Conservation (phyloP, 2,797 vertebrate genomes). For the Neomorphus geoffroyi region DNA sequence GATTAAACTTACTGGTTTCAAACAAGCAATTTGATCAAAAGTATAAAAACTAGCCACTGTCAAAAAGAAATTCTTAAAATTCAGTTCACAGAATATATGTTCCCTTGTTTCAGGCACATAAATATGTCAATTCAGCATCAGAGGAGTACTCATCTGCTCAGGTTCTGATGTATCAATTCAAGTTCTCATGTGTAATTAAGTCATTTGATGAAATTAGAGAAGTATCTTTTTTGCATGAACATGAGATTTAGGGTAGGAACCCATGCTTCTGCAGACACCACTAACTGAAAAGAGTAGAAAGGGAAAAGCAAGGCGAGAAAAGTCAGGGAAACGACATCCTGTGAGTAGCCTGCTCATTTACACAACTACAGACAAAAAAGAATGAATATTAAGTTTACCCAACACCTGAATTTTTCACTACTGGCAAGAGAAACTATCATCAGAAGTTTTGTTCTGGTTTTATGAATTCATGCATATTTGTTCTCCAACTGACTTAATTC, state of each 20-base stretch:
- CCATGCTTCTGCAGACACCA: fast-evolving
- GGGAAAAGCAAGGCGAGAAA: background rate
- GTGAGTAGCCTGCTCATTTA: background rate
- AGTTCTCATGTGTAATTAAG: background rate
- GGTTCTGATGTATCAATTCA: background rate
- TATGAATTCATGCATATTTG: background rate
- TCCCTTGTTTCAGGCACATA: background rate
- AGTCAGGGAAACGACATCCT: background rate
- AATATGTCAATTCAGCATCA: background rate
- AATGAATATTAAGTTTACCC: background rate
- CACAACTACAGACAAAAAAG: background rate
- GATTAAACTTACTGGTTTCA: background rate
- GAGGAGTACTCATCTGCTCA: background rate
- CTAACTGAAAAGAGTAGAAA: background rate
- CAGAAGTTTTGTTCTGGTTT: background rate
- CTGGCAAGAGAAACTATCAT: background rate
- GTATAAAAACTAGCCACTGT: background rate
- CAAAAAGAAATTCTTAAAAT: background rate
- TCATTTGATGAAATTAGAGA: background rate
- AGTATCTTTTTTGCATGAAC: background rate
- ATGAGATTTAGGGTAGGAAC: background rate
- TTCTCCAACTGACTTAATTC: background rate
- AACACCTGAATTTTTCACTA: background rate
- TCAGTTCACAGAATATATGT: background rate
- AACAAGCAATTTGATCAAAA: background rate